Percentiles rank a stretch among this genome's conserved stretches.
phyloP scores from a whole-genome alignment of 2,888 invertebrate genomes.

The Pandemis heparana region DNA sequence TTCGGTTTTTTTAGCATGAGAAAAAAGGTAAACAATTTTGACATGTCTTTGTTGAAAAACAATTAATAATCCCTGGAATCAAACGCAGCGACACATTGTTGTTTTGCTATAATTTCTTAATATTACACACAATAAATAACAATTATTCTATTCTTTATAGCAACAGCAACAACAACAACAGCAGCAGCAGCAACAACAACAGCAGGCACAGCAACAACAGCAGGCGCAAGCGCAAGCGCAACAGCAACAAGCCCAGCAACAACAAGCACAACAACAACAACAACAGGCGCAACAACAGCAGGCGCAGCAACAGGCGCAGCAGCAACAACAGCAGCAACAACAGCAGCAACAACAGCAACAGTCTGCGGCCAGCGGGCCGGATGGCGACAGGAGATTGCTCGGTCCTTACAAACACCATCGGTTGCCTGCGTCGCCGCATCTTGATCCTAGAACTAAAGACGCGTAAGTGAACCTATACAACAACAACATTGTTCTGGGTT shows the following conservation, averaged over 20 bases:
- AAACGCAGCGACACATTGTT: too few relatives aligned
- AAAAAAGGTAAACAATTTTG: too few relatives aligned
- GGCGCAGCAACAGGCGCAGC: conserved; percentile 49
- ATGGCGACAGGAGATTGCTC: conserved; percentile 49
- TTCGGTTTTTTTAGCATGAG: too few relatives aligned
- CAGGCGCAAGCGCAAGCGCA: conserved; percentile 56
- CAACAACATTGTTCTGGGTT: too few relatives aligned
- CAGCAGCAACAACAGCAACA: conserved; percentile 56
- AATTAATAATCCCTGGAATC: too few relatives aligned
- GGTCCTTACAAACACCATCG: conserved; percentile 44
- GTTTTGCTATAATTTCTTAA: too few relatives aligned
- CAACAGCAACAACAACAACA: conserved; percentile 50
- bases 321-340: conserved; percentile 49
- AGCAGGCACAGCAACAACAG: conserved; percentile 54
- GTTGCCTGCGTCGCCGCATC: conserved; percentile 32
- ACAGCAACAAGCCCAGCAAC: conserved; percentile 49
- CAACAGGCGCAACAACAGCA: conserved; percentile 52
- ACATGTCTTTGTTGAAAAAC: too few relatives aligned
- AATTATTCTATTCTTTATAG: not conserved
- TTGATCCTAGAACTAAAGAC: conserved; percentile 59
- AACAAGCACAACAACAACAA: conserved; percentile 54
- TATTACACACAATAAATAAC: too few relatives aligned
- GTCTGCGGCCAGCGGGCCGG: conserved; percentile 59
- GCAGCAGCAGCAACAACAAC: conserved; percentile 50
- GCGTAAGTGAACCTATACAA: conserved; percentile 49